These are phyloP conservation scores for Protonibea diacanthus DNA, from an alignment of 2,797 vertebrate species.

Conservation along the genomic window DNA sequence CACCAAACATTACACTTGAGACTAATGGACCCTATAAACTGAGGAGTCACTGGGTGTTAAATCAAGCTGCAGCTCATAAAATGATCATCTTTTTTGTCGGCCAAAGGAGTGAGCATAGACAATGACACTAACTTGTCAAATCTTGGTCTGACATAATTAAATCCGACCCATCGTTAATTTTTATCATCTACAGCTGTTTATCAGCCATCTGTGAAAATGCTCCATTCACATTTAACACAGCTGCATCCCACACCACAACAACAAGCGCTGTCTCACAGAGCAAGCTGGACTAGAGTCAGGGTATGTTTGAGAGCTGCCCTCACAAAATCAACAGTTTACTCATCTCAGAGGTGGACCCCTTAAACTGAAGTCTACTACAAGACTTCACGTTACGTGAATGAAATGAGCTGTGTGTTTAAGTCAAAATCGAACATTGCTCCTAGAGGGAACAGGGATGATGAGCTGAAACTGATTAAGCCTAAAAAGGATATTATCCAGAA, in stretches of 20 bases:
- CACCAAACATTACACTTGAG: background rate
- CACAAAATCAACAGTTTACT: background rate
- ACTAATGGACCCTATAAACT: background rate
- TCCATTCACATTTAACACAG: background rate
- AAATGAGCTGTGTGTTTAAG: background rate
- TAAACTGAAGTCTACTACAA: background rate
- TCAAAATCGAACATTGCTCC: background rate
- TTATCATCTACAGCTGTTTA: conserved; percentile 1
- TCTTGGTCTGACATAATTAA: background rate
- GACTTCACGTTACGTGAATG: too few species aligned
- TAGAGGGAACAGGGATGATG: background rate
- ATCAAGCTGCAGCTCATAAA: background rate
- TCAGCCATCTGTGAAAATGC: background rate
- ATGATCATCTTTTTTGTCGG: background rate
- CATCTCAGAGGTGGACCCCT: background rate
- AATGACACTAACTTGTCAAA: background rate
- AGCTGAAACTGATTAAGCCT: background rate
- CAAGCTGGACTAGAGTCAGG: too few species aligned
- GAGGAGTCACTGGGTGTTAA: background rate
- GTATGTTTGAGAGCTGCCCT: background rate
- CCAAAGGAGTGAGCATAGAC: background rate
- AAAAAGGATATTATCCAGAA: background rate
- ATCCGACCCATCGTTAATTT: background rate
- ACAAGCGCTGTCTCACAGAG: background rate
- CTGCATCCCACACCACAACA: background rate